Evolutionary conservation across 2,888 invertebrate genomes (phyloP).

Genomic region (Alviniconcha strummeri): DNA sequence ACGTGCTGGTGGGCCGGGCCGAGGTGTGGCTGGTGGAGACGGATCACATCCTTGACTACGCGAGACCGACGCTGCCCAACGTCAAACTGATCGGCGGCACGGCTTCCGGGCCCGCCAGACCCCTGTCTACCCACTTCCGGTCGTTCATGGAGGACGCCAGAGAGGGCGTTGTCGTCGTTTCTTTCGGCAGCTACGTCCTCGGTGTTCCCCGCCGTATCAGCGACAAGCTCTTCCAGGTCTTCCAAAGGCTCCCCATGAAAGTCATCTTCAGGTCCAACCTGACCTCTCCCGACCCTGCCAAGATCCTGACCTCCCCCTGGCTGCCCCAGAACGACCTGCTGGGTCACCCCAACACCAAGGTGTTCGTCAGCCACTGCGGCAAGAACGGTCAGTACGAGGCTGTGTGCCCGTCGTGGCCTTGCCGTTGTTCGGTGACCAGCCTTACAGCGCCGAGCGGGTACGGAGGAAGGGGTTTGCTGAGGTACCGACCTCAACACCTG

Average conservation of each 20-base stretch:
- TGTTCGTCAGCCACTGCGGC: conserved; percentile 57
- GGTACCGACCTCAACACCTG: conserved; percentile 21
- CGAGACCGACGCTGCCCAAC: conserved; percentile 43
- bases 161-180: conserved; percentile 46
- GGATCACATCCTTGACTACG: conserved; percentile 44
- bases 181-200: conserved; percentile 46
- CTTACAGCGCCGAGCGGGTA: conserved; percentile 40
- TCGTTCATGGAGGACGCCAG: conserved; percentile 39
- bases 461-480: conserved; percentile 39
- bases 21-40: conserved; percentile 42
- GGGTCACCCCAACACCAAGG: conserved; percentile 45
- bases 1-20: conserved; percentile 28
- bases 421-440: conserved; percentile 46
- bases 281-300: conserved; percentile 33
- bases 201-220: conserved; percentile 17
- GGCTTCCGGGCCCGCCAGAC: conserved; percentile 40
- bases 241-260: conserved; percentile 33
- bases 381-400: conserved; percentile 53
- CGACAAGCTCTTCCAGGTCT: conserved; percentile 22
- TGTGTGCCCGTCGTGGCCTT: conserved; percentile 51
- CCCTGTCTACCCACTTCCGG: conserved; percentile 44
- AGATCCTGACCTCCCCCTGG: conserved; percentile 47
- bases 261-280: conserved; percentile 37
- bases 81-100: conserved; percentile 44
- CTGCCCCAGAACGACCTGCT: conserved; percentile 53